phyloP scores from a whole-genome alignment of 2,888 invertebrate genomes.

The Antheraea yamamai region DNA sequence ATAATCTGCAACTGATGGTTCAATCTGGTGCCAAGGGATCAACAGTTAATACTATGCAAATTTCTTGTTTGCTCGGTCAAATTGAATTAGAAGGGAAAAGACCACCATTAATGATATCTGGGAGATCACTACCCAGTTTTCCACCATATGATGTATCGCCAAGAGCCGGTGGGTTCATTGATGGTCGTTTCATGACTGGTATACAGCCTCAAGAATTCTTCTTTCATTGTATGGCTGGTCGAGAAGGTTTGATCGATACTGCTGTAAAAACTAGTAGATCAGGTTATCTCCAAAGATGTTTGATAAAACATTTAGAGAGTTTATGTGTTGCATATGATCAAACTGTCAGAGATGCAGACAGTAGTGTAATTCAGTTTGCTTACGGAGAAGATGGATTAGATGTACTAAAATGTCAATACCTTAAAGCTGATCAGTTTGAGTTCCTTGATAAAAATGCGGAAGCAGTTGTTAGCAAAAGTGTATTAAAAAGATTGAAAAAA shows the following conservation, averaged over 20 bases:
- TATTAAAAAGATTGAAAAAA: conserved; percentile 82
- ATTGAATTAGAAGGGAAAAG: conserved; percentile 99
- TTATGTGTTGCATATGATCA: conserved; percentile 95
- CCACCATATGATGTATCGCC: conserved; percentile 93
- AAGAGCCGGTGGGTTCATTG: conserved; percentile 97
- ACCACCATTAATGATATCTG: conserved; percentile 97
- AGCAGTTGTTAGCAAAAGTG: conserved; percentile 83
- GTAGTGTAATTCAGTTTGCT: conserved; percentile 94
- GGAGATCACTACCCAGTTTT: conserved; percentile 96
- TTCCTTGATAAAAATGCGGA: conserved; percentile 92
- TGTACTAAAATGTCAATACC: conserved; percentile 92
- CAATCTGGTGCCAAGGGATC: conserved; percentile 99
- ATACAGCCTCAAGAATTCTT: conserved; percentile 99
- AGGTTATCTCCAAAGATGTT: conserved; percentile 97
- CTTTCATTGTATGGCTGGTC: conserved; percentile 99
- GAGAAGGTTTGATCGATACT: conserved; percentile 99
- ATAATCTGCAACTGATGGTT: conserved; percentile 99
- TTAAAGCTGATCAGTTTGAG: conserved; percentile 87
- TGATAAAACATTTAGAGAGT: conserved; percentile 99
- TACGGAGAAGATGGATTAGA: conserved; percentile 98
- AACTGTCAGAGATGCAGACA: conserved; percentile 97
- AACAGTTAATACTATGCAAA: conserved; percentile 98
- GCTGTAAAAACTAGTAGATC: conserved; percentile 99
- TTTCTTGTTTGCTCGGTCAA: conserved; percentile 98
- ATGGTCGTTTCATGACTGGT: conserved; percentile 98